Evolutionary conservation across 2,888 invertebrate species (phyloP), one percentile per base, ranked within the genome.

Genomic region (Hemistola chrysoprasaria): DNA sequence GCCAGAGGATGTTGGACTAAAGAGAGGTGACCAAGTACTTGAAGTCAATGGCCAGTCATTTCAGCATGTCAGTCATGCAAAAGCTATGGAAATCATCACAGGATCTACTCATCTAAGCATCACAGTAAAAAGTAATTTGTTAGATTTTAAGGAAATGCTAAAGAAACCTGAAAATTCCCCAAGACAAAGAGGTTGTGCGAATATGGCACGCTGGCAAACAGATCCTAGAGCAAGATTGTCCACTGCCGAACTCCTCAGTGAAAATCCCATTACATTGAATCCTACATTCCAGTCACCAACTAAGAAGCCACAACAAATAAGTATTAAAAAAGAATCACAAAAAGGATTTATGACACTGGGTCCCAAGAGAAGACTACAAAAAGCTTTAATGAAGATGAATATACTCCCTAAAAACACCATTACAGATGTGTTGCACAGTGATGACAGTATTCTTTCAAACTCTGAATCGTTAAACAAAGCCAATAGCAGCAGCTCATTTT

Each of bases 21-120:
- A 98, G 79, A 92, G 98, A 36, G 99, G 98, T 24, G 99, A 99
- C 90, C 98, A 99, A 90, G 96, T 99, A 49, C 90, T 99, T 56
- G 98, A 98, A 89, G 98, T 99, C 0, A 99, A 99, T 80, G 98
- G 98, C 16, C 97, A 98, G 75, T 97, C 96, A 66, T 98, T 99
- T 78, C 95, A 96, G 68, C 97, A 97, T 82, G 96, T 99, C 30
- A 95, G 95, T 60, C 95, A 97, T 76, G 93, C 95, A 29, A 93
- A 95, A 69, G 98, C 99, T 6, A 90, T 98, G 79, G 98, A 99
- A 84, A 94, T 98, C 50, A 92, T 99, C 8, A 92, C 95, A 53
- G 95, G 97, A 43, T 96, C 98, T 31, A 99, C 98, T 31, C 99
- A 99, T 89, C 90, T 99, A 47, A 96, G 97, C 77, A 95, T 99